These are phyloP conservation scores for Brachionus paranguensis DNA, from an alignment of 1,140 invertebrate species.

Conservation along the genomic window DNA sequence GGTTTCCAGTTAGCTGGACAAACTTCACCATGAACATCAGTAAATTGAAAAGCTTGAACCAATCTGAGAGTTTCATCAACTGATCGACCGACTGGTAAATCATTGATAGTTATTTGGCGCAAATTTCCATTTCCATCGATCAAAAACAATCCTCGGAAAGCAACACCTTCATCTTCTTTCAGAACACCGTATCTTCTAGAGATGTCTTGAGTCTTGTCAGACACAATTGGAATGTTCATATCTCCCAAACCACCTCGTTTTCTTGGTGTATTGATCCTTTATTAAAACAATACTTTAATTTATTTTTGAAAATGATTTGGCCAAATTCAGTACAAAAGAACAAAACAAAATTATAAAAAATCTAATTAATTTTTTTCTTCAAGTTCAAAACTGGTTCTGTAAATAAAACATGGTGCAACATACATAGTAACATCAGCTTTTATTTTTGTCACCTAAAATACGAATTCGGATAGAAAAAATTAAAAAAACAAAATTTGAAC, in stretches of 20 bases:
- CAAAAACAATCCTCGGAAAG: constrained; percentile 92
- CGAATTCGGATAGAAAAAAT: too few species aligned
- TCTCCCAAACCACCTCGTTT: constrained; percentile 90
- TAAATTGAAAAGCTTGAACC: constrained; percentile 65
- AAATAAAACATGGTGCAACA: too few species aligned
- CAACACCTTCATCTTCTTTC: constrained; percentile 76
- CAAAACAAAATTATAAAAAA: too few species aligned
- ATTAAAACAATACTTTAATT: background rate
- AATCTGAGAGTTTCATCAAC: constrained; percentile 64
- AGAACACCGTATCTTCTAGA: constrained; percentile 78
- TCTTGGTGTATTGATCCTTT: constrained; percentile 78
- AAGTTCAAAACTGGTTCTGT: too few species aligned
- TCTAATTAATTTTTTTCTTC: too few species aligned
- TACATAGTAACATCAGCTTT: too few species aligned
- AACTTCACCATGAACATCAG: constrained; percentile 60
- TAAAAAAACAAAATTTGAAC: too few species aligned
- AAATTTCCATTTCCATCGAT: constrained; percentile 86
- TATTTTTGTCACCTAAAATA: too few species aligned
- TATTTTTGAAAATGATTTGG: background rate
- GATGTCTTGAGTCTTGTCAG: constrained; percentile 83
- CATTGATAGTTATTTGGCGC: constrained; percentile 93
- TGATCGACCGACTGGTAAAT: constrained; percentile 85
- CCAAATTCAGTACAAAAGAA: too few species aligned
- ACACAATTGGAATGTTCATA: constrained; percentile 90
- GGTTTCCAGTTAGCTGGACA: constrained; percentile 92